A percentile compares a stretch with the other conserved stretches of the same genome.
Conservation (phyloP, 2,888 invertebrate genomes). For the Ormyrus thymus region DNA sequence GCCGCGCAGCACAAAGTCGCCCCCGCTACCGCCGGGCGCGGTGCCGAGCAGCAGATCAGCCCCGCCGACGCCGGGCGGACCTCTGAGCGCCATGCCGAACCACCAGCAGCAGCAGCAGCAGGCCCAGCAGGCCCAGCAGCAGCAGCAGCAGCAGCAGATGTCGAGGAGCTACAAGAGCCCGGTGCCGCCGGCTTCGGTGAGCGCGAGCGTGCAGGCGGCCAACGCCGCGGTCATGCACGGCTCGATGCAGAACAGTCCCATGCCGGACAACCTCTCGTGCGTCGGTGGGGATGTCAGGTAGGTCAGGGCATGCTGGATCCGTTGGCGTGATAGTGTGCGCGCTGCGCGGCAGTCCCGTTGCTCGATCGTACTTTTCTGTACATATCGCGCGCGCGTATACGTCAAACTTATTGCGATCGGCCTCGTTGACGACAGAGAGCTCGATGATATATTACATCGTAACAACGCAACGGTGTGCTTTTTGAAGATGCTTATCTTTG, state of each 20-base stretch:
- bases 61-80: slow-evolving; percentile 76
- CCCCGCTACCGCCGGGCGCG: slow-evolving; percentile 82
- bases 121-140: slow-evolving; percentile 62
- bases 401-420: not conserved
- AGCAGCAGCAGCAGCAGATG: slow-evolving; percentile 70
- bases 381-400: not conserved
- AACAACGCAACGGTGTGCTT: not conserved
- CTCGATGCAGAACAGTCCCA: slow-evolving; percentile 71
- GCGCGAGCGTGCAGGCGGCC: slow-evolving; percentile 47
- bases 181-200: slow-evolving; percentile 66
- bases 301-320: slow-evolving; percentile 64
- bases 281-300: slow-evolving; percentile 79
- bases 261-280: slow-evolving; percentile 76
- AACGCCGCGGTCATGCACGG: slow-evolving; percentile 67
- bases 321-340: not conserved
- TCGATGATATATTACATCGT: not conserved
- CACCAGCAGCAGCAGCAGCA: slow-evolving; percentile 67
- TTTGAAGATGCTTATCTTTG: not conserved
- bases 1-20: slow-evolving; percentile 90
- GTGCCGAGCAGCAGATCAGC: slow-evolving; percentile 74
- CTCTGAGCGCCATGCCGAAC: slow-evolving; percentile 66
- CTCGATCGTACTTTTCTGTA: not conserved
- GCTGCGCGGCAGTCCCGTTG: not conserved
- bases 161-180: slow-evolving; percentile 72
- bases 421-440: not conserved